Base-by-base conservation (phyloP, 2,797 vertebrate genomes). In the Urocyon cinereoargenteus region DNA sequence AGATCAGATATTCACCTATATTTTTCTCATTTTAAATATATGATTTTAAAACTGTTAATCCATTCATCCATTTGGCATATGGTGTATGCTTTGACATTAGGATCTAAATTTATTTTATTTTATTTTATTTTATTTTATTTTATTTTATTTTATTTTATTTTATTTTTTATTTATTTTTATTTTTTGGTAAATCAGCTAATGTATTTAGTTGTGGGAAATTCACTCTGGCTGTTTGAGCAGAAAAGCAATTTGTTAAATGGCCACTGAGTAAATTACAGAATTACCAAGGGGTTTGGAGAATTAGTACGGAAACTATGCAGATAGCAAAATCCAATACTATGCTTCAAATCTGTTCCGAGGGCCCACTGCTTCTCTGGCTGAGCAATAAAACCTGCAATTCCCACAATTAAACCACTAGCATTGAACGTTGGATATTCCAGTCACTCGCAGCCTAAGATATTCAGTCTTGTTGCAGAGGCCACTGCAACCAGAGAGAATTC, bases 141-240 rank as follows among this genome's bases (percentile, higher is more conserved):
- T 40, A 6, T 45, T 45, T 45, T 45, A 7, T 45, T 45, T 45
- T 36, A 36, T 36, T 36, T 36, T 36, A 36, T 36, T 36, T 36
- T 36, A 36, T 36, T 36, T 36, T 36, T 36, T 36, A 36, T 36
- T 36, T 36, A 3, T 3, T 36, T 36, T 36, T 36, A 36, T 49
- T 55, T 77, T 79, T 78, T 66, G 19, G 26, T 72, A 91, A 95
- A 82, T 77, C 8, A 36, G 45, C 18, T 36, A 83, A 66, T 91
- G 49, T 53, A n/a, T 94, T 91, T 72, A 53, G 40, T 96, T 93
- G 8, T 1, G 92, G 87, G 61, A 91, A 82, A 78, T 78, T 86
- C 21, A n/a, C 31, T 89, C 28, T 91, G 40, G 24, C 12, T 85
- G 9, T 96, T 81, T 86, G 78, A 91, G n/a, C 15, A 64, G 87